phyloP scores from a whole-genome alignment of 2,113 vertebrate genomes.

The Pantherophis guttatus region DNA sequence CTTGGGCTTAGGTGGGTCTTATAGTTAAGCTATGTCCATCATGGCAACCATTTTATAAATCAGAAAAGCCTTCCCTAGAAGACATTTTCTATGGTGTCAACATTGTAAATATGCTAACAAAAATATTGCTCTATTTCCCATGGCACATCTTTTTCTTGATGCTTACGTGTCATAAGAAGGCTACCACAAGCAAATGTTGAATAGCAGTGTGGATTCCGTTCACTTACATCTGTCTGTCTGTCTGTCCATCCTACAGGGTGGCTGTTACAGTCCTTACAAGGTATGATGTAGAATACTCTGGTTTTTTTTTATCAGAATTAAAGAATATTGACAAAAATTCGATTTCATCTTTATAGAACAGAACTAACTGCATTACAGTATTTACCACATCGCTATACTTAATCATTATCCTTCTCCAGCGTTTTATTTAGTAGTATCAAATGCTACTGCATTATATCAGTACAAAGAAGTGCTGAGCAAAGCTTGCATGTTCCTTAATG shows the following conservation, averaged over 20 bases:
- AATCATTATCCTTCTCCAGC: background rate
- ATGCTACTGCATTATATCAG: slow-evolving; percentile 33
- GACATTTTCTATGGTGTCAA: background rate
- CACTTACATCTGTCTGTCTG: background rate
- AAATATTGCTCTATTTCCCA: background rate
- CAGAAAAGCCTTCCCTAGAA: background rate
- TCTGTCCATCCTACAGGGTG: background rate
- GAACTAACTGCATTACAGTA: background rate
- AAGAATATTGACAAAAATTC: background rate
- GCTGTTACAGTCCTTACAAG: background rate
- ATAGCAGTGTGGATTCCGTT: background rate
- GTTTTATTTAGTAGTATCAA: background rate
- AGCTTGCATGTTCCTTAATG: background rate
- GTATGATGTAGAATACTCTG: background rate
- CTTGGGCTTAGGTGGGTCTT: background rate
- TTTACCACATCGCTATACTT: background rate
- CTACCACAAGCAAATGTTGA: background rate
- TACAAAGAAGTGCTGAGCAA: slow-evolving; percentile 39
- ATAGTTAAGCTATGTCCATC: background rate
- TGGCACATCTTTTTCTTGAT: background rate
- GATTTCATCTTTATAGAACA: background rate
- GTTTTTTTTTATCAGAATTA: background rate
- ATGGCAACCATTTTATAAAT: background rate
- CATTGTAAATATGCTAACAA: background rate
- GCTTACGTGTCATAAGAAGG: background rate